Evolutionary conservation across 2,888 invertebrate genomes (phyloP).

Genomic region (Resseliella maxima): DNA sequence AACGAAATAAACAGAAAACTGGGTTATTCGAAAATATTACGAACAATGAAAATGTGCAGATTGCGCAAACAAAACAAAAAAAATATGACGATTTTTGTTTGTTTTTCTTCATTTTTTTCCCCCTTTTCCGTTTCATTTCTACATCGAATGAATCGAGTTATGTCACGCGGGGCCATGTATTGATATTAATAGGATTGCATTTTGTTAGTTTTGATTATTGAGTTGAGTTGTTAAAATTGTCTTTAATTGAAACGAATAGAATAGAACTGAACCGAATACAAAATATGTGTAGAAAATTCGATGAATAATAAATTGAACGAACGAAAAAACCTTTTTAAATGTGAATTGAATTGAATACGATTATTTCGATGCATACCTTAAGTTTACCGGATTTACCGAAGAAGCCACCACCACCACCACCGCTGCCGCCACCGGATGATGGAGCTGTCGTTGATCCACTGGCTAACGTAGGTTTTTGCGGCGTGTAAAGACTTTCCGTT

Average conservation of each 20-base stretch:
- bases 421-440: constrained; percentile 63
- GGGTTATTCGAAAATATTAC: neutral
- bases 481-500: constrained; percentile 88
- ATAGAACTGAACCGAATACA: neutral
- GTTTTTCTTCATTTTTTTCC: neutral
- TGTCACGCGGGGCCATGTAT: constrained; percentile 38
- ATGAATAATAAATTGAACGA: too few species aligned
- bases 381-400: constrained; percentile 63
- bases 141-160: neutral
- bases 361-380: constrained; percentile 63
- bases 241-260: neutral
- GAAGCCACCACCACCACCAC: constrained; percentile 61
- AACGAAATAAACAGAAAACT: neutral
- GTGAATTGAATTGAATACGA: neutral
- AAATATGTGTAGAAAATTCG: neutral
- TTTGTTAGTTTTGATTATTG: constrained; percentile 23
- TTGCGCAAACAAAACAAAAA: too few species aligned
- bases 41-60: constrained; percentile 25
- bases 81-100: neutral
- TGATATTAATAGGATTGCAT: constrained; percentile 38
- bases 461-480: constrained; percentile 70
- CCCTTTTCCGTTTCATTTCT: neutral
- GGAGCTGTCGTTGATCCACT: constrained; percentile 65
- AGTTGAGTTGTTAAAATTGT: neutral
- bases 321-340: neutral